Percentiles rank a stretch among this genome's conserved stretches.
phyloP scores from a whole-genome alignment of 2,113 vertebrate genomes.

The Perognathus longimembris region DNA sequence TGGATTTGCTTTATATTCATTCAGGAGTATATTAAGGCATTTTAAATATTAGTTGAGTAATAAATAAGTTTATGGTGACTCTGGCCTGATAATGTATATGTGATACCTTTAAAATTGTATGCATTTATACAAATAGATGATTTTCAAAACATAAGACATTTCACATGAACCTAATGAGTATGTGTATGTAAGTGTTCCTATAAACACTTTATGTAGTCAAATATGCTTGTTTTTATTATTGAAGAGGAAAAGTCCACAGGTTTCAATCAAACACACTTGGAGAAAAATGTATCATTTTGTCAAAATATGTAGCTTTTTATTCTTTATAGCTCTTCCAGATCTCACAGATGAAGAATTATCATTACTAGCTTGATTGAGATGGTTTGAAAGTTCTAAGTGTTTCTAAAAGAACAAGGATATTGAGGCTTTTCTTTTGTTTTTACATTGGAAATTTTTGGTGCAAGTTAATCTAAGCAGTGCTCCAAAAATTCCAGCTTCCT shows the following conservation, averaged over 20 bases:
- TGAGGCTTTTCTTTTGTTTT: background rate
- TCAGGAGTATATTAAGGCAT: background rate
- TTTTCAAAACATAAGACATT: conserved; percentile 8
- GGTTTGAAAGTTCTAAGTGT: conserved; percentile 65
- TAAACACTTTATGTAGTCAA: background rate
- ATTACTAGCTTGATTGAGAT: background rate
- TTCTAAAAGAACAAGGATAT: conserved; percentile 57
- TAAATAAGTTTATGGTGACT: conserved; percentile 40
- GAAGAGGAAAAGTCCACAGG: conserved; percentile 19
- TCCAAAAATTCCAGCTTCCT: background rate
- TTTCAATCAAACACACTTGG: conserved; percentile 48
- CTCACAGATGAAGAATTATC: conserved; percentile 57
- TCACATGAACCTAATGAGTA: background rate
- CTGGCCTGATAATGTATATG: background rate
- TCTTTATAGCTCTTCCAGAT: conserved; percentile 63
- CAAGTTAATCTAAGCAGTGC: conserved; percentile 43
- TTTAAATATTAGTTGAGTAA: conserved; percentile 53
- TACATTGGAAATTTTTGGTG: background rate
- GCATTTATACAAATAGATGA: conserved; percentile 9
- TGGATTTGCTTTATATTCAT: background rate
- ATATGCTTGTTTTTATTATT: conserved; percentile 36
- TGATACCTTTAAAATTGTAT: conserved; percentile 39
- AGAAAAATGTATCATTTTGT: conserved; percentile 62
- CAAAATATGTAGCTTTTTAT: conserved; percentile 59
- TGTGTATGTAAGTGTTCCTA: background rate